Evolutionary conservation across 2,888 invertebrate genomes (phyloP).

Genomic region (Pseudolycoriella hygida): DNA sequence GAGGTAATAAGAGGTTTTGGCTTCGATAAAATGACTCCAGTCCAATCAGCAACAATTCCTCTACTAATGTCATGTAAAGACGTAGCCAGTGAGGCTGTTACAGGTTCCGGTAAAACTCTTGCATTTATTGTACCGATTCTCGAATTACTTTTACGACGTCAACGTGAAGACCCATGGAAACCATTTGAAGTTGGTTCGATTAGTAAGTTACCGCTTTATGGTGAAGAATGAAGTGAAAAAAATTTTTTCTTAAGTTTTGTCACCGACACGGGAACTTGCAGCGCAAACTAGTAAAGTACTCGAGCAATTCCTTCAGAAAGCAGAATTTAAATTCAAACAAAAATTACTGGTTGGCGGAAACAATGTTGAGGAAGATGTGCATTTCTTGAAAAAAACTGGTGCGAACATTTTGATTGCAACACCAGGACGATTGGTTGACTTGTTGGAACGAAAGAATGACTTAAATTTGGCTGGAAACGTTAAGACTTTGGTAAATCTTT

Average conservation of each 20-base stretch:
- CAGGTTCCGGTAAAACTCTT: slow-evolving; percentile 95
- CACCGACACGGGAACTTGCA: slow-evolving; percentile 92
- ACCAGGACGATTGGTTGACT: slow-evolving; percentile 82
- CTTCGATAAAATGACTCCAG: slow-evolving; percentile 39
- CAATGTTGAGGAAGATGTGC: slow-evolving; percentile 57
- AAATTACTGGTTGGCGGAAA: slow-evolving; percentile 68
- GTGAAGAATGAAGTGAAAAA: no score
- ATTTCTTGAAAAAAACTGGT: slow-evolving; percentile 43
- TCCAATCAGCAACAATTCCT: slow-evolving; percentile 70
- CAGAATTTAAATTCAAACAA: slow-evolving; percentile 33
- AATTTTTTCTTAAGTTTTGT: no score
- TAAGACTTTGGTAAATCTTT: slow-evolving; percentile 68
- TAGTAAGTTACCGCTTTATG: no score
- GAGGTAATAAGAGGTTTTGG: slow-evolving; percentile 33
- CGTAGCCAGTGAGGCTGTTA: slow-evolving; percentile 95
- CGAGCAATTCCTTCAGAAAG: slow-evolving; percentile 32
- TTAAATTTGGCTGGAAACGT: slow-evolving; percentile 51
- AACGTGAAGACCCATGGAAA: slow-evolving; percentile 42
- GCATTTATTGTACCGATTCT: slow-evolving; percentile 87
- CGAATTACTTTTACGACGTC: slow-evolving; percentile 55
- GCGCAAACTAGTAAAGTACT: slow-evolving; percentile 64
- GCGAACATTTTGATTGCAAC: slow-evolving; percentile 85
- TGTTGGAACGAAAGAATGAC: slow-evolving; percentile 52
- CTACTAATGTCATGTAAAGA: slow-evolving; percentile 79
- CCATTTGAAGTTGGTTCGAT: slow-evolving; percentile 69